Evolutionary conservation across 2,888 invertebrate species (phyloP).

Genomic region (Lobophora halterata): DNA sequence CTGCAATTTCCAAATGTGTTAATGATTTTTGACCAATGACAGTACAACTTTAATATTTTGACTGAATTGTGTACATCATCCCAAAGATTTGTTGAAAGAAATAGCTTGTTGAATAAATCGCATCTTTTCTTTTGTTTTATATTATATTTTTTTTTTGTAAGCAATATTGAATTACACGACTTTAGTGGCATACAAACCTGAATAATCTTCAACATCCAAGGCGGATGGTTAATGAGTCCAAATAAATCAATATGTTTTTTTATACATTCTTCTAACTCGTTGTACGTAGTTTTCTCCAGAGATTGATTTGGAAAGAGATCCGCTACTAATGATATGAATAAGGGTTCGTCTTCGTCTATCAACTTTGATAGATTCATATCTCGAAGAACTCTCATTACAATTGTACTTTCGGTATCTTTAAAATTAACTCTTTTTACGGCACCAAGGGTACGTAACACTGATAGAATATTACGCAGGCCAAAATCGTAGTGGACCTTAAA

Average conservation of each 20-base stretch:
- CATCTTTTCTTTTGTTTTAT: too few species aligned
- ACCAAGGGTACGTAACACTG: constrained; percentile 95
- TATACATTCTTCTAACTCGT: constrained; percentile 93
- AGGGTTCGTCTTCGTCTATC: constrained; percentile 97
- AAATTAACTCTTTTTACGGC: constrained; percentile 94
- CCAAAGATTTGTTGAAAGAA: too few species aligned
- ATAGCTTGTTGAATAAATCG: too few species aligned
- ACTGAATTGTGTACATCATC: too few species aligned
- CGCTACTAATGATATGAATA: constrained; percentile 97
- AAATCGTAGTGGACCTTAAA: constrained; percentile 96
- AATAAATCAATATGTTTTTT: constrained; percentile 89
- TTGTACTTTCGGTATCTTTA: constrained; percentile 96
- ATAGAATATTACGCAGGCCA: constrained; percentile 96
- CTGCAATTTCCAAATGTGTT: constrained; percentile 60
- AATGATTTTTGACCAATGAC: constrained; percentile 1
- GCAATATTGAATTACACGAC: too few species aligned
- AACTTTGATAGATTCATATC: constrained; percentile 99
- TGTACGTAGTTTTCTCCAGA: constrained; percentile 94
- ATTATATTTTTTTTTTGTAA: too few species aligned
- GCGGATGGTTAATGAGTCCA: constrained; percentile 93
- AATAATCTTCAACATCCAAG: constrained; percentile 96
- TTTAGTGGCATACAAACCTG: constrained; percentile 82
- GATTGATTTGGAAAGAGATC: constrained; percentile 97
- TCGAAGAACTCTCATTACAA: constrained; percentile 97
- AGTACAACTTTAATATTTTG: neutral